Base-by-base conservation (phyloP, 92 coral and sea anemone genomes). In the Montipora capitata region DNA sequence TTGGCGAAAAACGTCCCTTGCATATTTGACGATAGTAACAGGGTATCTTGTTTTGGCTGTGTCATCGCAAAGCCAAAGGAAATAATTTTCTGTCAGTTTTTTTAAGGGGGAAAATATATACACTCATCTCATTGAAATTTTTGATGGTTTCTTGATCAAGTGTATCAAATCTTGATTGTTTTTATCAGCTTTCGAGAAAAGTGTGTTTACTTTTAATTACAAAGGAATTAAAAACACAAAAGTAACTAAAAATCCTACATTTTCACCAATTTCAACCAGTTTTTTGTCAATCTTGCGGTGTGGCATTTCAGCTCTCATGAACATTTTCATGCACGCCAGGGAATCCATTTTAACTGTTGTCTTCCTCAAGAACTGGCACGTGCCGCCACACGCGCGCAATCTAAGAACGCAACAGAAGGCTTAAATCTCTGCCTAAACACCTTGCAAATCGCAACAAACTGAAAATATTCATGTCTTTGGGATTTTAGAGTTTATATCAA, bases 301-400 rank as follows among this genome's bases (percentile, higher is more conserved):
- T 67, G 49, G 73, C 84, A 79, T 68, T 89, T 74, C 77, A 69
- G 63, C 57, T 61, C 83, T 54, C 56, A 66, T 71, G 77, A 39
- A 56, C 85, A 76, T 56, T 38, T 77, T 68, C 41, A 51, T 61
- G 40, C 77, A 67, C 72, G 65, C 75, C 76, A 74, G 84, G 74
- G 78, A 88, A 75, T 73, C 92, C 79, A 80, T 82, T 76, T 27
- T 11, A 14, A 82, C 72, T 82, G 92, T 83, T 89, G 88, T 77
- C 81, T 49, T 70, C 73, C 39, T 64, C 75, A 41, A 80, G 40
- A 67, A 39, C 17, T 38, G 91, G 94, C 94, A 87, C 94, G 94
- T 91, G 94, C 94, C 82, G 87, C 94, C 94, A 86, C 91, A 91
- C 94, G 91, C 81, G 91, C 76, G 74, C 75, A 73, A 15, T 75